Evolutionary conservation across 2,888 invertebrate genomes (phyloP), one percentile per base, ranked within the genome.

Genomic region (Marasmarcha lunaedactyla): DNA sequence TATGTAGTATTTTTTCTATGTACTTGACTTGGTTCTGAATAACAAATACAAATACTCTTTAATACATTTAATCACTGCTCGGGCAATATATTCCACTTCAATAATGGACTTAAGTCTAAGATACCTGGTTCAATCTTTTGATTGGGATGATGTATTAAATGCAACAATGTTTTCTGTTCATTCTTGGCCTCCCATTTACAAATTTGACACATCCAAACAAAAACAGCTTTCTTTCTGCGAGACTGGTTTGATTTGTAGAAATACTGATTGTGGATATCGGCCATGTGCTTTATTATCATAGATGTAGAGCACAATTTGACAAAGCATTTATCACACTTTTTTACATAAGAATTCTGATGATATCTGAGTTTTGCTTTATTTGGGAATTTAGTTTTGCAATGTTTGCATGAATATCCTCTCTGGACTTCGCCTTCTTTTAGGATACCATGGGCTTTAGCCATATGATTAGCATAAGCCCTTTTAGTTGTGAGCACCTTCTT

Each of bases 91-190:
- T 20, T 20, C 20, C 20, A 47, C 0, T 44, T 37, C 4, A 48
- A 55, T 12, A 67, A 43, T 0, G 63, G 43, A 1, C 49, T 50
- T 0, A 73, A 44, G 48, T 77, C 73, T 0, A 71, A 46, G 0
- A 52, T 33, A 1, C 60, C 60, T 12, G 65, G 58, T 0, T 66
- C 57, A 0, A 73, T 60, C 0, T 15, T 33, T 26, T 77, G 78
- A 1, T 57, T 52, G 0, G 79, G 79, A 41, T 79, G 79, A 11
- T 79, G 79, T 1, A 79, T 70, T n/a, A 78, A 41, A 51, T 79
- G 79, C 26, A 79, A 36, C 2, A 78, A 42, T 1, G 30, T 30
- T 11, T 30, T 30, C 11, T 30, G 30, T 11, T n/a, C 9, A 30
- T 30, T 30, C n/a, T 30, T 9, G 6, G 30, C 30, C 10, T 30